Conservation (phyloP, 2,888 invertebrate genomes). For the Drosophila subsilvestris region DNA sequence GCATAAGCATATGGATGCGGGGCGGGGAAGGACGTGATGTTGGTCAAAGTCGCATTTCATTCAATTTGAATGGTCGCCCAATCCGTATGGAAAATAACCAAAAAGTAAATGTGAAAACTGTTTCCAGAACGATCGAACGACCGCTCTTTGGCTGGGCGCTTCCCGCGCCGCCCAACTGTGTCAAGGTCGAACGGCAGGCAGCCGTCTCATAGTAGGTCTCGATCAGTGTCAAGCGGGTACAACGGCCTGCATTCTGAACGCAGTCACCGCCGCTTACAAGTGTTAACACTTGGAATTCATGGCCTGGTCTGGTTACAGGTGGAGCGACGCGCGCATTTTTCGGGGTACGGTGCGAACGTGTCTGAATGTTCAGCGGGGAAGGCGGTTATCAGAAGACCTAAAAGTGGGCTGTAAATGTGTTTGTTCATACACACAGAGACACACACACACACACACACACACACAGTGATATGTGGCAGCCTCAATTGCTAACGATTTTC, state of each 20-base stretch:
- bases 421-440: neutral
- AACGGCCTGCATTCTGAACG: constrained; percentile 41
- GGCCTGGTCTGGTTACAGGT: constrained; percentile 11
- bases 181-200: constrained; percentile 48
- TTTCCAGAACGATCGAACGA: constrained; percentile 16
- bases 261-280: constrained; percentile 7
- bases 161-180: constrained; percentile 34
- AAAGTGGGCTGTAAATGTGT: constrained; percentile 32
- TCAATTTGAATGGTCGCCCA: neutral
- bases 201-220: constrained; percentile 1
- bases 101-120: neutral
- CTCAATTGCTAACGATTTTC: constrained; percentile 11
- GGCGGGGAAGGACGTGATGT: neutral
- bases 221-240: constrained; percentile 27
- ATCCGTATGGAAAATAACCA: constrained; percentile 14
- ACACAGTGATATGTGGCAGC: constrained; percentile 26
- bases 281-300: constrained; percentile 8
- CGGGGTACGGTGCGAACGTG: constrained; percentile 44
- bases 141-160: constrained; percentile 1
- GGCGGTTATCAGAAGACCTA: constrained; percentile 43
- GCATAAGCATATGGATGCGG: constrained; percentile 1
- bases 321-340: constrained; percentile 17
- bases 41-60: neutral
- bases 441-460: constrained; percentile 1
- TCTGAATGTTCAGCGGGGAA: constrained; percentile 34